phyloP scores from a whole-genome alignment of 2,888 invertebrate species.

The Margaritifera margaritifera region DNA sequence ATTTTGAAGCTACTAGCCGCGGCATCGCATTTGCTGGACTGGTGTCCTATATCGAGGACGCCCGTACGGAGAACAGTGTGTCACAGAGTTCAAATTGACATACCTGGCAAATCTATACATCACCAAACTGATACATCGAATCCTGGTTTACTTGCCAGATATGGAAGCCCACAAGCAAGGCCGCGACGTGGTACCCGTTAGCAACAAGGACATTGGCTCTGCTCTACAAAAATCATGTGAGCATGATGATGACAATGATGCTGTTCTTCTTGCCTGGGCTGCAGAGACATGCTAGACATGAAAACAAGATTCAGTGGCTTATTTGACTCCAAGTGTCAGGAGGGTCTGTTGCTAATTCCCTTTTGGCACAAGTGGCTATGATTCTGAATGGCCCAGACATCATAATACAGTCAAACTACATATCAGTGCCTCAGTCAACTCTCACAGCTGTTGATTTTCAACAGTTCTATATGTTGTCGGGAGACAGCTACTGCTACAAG shows the following conservation, averaged over 20 bases:
- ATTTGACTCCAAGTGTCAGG: slow-evolving; percentile 12
- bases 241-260: slow-evolving; percentile 15
- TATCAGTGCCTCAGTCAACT: slow-evolving; percentile 8
- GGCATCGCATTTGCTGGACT: too few species aligned
- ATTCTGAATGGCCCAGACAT: slow-evolving; percentile 21
- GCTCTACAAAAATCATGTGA: neutral
- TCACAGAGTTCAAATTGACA: too few species aligned
- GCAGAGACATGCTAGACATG: slow-evolving; percentile 7
- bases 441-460: slow-evolving; percentile 27
- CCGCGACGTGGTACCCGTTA: slow-evolving; percentile 42
- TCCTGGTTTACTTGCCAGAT: slow-evolving; percentile 13
- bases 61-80: too few species aligned
- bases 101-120: too few species aligned
- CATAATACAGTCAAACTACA: slow-evolving; percentile 1
- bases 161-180: slow-evolving; percentile 14
- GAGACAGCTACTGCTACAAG: slow-evolving; percentile 2
- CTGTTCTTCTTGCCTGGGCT: slow-evolving; percentile 11
- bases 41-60: too few species aligned
- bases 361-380: slow-evolving; percentile 17
- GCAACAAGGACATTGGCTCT: slow-evolving; percentile 10
- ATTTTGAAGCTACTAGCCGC: too few species aligned
- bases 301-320: slow-evolving; percentile 2
- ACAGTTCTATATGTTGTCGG: slow-evolving; percentile 7
- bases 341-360: slow-evolving; percentile 19
- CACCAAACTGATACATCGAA: slow-evolving; percentile 7